Conservation (phyloP, 37 sponge, comb jelly and placozoan genomes). For the Diacarnus erythraeanus region DNA sequence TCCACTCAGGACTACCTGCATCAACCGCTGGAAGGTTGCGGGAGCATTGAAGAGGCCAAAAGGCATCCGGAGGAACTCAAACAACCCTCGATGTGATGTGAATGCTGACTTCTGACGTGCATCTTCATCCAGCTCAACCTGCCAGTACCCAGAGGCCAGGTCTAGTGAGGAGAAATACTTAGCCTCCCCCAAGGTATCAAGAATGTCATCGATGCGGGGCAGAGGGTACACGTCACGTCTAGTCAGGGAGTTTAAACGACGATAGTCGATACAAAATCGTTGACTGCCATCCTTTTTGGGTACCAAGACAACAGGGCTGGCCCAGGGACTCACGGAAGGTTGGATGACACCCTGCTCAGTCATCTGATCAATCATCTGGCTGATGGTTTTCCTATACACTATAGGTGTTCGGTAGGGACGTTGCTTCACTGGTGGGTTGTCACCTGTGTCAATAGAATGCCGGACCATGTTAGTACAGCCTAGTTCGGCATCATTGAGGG, state of each 20-base stretch:
- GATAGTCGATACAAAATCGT: conserved; percentile 65
- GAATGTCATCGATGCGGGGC: no score
- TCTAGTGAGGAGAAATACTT: background rate
- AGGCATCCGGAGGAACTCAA: conserved; percentile 26
- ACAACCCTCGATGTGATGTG: conserved; percentile 22
- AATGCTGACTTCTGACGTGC: conserved; percentile 45
- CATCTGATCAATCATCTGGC: conserved; percentile 49
- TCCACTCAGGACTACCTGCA: conserved; percentile 22
- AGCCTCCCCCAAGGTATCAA: background rate
- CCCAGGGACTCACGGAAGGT: conserved; percentile 63
- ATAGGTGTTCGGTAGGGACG: conserved; percentile 22
- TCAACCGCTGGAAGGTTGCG: conserved; percentile 39
- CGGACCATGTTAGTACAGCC: conserved; percentile 41
- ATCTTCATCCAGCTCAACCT: conserved; percentile 7
- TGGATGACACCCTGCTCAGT: conserved; percentile 36
- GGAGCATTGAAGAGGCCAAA: conserved; percentile 36
- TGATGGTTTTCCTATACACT: background rate
- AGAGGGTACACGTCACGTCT: conserved; percentile 67
- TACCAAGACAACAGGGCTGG: conserved; percentile 44
- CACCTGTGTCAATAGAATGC: conserved; percentile 54
- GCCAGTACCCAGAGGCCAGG: no score
- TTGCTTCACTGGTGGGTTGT: conserved; percentile 41
- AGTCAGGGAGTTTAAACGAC: conserved; percentile 45
- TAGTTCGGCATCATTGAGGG: conserved; percentile 32
- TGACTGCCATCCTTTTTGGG: conserved; percentile 41